Base-by-base conservation (phyloP, 2,113 vertebrate genomes). In the Erinaceus europaeus region DNA sequence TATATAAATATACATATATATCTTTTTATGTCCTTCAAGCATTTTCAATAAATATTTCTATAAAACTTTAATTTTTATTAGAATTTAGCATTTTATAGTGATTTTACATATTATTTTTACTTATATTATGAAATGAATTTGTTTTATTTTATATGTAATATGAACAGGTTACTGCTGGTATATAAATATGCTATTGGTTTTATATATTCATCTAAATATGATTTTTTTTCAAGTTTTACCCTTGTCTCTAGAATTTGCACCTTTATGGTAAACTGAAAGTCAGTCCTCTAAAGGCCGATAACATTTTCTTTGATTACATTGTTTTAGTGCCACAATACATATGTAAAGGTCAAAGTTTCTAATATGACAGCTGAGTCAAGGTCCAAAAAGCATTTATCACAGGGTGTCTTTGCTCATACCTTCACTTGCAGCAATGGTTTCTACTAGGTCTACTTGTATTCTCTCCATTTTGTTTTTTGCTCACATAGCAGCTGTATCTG, bases 401-500 rank as follows among this genome's bases (percentile, higher is more conserved):
- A 76, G 75, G 32, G 27, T 77, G 69, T 84, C 42, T 73, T 64
- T 38, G 61, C 48, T 46, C 67, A 18, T 76, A 67, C 79, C 38
- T 52, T 86, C 93, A 93, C 18, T 89, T 36, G 91, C 74, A 85
- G 40, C 61, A 38, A 96, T 96, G 95, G 46, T 72, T 82, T 90
- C 87, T 59, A 46, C 4, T 1, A 59, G 75, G 40, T 10, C 9
- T 5, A 21, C 8, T 32, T 62, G 64, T 21, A 6, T 75, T 79
- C 61, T 94, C 20, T 61, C 89, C 29, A 40, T 57, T 67, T 79
- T 90, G 55, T 6, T 89, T 75, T 73, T 84, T 79, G 67, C 13
- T 38, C 87, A 87, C 21, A 34, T 84, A 55, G 29, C 78, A 76
- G 93, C 93, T 48, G 6, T 94, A 21, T 92, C 92, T 9, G 95